A percentile compares a stretch with the other conserved stretches of the same genome.
Conservation (phyloP, 2,113 vertebrate genomes). For the Thunnus maccoyii region DNA sequence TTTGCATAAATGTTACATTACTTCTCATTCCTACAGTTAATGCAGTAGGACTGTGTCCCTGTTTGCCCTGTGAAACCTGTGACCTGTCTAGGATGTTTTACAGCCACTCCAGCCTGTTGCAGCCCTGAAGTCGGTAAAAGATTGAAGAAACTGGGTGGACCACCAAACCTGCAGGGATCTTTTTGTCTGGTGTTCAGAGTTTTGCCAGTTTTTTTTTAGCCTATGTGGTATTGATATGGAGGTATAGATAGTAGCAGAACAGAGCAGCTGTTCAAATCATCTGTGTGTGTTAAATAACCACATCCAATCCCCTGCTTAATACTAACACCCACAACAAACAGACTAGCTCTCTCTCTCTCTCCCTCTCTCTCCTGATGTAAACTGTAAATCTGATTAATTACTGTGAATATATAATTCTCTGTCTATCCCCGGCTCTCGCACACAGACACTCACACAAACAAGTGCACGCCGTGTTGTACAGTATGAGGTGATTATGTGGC, state of each 20-base stretch:
- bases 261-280: constrained; percentile 81
- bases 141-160: constrained; percentile 34
- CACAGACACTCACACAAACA: constrained; percentile 31
- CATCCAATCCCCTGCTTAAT: constrained; percentile 76
- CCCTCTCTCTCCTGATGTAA: constrained; percentile 65
- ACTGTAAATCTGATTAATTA: constrained; percentile 82
- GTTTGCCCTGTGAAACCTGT: no score
- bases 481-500: constrained; percentile 75
- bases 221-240: constrained; percentile 49
- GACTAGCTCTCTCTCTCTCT: constrained; percentile 47
- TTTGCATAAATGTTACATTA: no score
- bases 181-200: constrained; percentile 2
- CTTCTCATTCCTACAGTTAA: no score
- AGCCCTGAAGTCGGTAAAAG: neutral
- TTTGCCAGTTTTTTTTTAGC: constrained; percentile 6
- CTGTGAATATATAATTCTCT: constrained; percentile 76
- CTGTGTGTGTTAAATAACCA: constrained; percentile 74
- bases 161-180: constrained; percentile 14
- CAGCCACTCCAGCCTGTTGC: no score
- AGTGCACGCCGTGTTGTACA: constrained; percentile 29
- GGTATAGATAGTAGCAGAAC: constrained; percentile 61
- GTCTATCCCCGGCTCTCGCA: constrained; percentile 38
- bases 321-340: constrained; percentile 81
- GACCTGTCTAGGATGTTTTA: no score
- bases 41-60: no score